These are phyloP conservation scores for Stenopsyche tienmushanensis DNA, from an alignment of 1,140 invertebrate species.

Conservation along the genomic window DNA sequence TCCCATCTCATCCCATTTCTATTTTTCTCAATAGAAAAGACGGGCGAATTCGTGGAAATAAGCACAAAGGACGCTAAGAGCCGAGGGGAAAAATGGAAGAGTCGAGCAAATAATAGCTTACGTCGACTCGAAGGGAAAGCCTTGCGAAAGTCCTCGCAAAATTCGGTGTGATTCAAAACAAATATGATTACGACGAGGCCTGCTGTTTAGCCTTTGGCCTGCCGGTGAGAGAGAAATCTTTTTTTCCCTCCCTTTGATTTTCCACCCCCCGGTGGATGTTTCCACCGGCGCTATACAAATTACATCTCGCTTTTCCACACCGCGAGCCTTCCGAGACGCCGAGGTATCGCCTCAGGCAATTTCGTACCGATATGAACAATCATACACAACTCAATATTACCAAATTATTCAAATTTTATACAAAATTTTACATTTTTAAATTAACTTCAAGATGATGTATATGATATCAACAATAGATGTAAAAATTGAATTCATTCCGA, in stretches of 20 bases:
- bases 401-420: too few species aligned
- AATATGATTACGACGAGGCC: conserved; percentile 35
- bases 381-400: too few species aligned
- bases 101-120: conserved; percentile 40
- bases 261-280: neutral
- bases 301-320: neutral
- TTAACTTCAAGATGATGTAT: too few species aligned
- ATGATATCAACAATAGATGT: too few species aligned
- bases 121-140: conserved; percentile 19
- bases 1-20: neutral
- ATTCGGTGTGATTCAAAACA: conserved; percentile 38
- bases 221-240: neutral
- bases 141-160: conserved; percentile 14
- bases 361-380: too few species aligned
- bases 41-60: conserved; percentile 13
- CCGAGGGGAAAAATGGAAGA: conserved; percentile 22
- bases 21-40: too few species aligned
- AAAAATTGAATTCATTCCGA: too few species aligned
- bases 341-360: too few species aligned
- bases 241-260: neutral
- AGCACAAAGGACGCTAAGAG: conserved; percentile 33
- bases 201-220: neutral
- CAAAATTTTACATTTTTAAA: too few species aligned
- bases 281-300: neutral
- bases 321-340: too few species aligned